Conservation (phyloP, 92 coral and sea anemone species). For the Bergia puertoricense region DNA sequence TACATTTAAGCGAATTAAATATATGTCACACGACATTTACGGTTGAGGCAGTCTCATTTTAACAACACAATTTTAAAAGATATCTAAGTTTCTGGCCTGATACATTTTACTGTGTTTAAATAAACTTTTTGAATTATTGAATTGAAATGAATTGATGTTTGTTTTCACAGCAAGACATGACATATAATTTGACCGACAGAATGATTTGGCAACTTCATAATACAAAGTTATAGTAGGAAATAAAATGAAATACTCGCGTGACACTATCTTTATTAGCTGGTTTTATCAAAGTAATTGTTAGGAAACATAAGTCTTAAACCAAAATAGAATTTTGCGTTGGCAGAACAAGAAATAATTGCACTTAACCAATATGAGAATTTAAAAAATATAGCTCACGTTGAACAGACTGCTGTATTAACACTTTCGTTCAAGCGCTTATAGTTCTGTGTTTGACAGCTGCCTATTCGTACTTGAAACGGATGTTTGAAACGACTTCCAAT, state of each 20-base stretch:
- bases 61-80: no score
- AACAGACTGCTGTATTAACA: neutral
- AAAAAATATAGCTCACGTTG: neutral
- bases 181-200: neutral
- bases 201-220: constrained; percentile 18
- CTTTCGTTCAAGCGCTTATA: neutral
- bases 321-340: neutral
- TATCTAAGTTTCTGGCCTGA: no score
- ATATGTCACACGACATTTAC: no score
- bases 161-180: neutral
- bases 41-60: neutral
- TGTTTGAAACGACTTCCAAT: neutral
- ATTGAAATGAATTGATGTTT: neutral
- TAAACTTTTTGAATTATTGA: no score
- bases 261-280: neutral
- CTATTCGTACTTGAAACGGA: neutral
- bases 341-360: neutral
- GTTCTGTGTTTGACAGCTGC: neutral
- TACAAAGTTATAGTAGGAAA: neutral
- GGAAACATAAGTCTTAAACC: neutral
- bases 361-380: neutral
- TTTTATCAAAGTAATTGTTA: neutral
- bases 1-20: no score
- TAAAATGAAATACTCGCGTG: neutral
- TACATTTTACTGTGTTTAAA: no score